phyloP scores from a whole-genome alignment of 2,113 vertebrate species.

The Sapajus apella region DNA sequence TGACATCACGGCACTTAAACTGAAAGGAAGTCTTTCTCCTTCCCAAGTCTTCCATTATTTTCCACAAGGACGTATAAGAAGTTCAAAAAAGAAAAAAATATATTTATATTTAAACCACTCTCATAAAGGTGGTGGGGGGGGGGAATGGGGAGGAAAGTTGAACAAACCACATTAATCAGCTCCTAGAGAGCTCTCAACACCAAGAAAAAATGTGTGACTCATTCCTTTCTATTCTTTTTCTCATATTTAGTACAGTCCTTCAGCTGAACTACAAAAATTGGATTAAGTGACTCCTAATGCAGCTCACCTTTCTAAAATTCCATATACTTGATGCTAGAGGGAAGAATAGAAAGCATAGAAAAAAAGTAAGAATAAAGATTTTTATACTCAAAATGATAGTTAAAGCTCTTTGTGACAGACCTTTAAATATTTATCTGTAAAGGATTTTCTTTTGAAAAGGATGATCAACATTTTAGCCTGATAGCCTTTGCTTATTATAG shows the following conservation, averaged over 20 bases:
- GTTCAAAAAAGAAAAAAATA: background rate
- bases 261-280: background rate
- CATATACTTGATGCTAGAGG: background rate
- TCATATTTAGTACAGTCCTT: background rate
- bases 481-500: background rate
- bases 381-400: slow-evolving; percentile 8
- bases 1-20: background rate
- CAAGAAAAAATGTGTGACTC: background rate
- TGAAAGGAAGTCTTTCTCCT: background rate
- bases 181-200: background rate
- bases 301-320: slow-evolving; percentile 20
- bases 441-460: background rate
- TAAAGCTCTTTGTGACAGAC: background rate
- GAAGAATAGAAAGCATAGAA: background rate
- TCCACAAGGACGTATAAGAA: background rate
- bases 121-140: background rate
- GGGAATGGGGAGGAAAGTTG: background rate
- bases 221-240: background rate
- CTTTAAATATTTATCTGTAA: background rate
- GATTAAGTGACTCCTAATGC: background rate
- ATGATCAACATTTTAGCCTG: background rate
- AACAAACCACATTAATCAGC: background rate
- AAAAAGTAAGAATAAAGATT: background rate
- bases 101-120: background rate
- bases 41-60: background rate